Conservation (phyloP, 2,113 vertebrate genomes). For the Ploceus nigricollis region DNA sequence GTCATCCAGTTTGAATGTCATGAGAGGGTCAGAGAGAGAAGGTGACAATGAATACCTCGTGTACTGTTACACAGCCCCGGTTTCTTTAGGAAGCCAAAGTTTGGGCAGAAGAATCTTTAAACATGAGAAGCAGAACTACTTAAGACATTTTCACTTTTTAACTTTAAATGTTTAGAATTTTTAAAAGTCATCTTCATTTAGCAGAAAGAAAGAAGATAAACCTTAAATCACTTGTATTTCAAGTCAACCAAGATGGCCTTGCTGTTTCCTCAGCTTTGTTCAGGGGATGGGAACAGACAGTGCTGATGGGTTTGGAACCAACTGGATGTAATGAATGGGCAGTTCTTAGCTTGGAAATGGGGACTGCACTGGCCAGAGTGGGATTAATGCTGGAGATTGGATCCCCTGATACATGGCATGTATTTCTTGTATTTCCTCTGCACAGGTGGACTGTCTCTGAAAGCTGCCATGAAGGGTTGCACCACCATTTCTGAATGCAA, state of each 20-base stretch:
- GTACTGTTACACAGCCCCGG: background rate
- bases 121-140: background rate
- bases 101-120: background rate
- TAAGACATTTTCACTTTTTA: background rate
- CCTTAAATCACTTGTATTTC: background rate
- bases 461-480: conserved; percentile 50
- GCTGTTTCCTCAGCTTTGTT: background rate
- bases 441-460: conserved; percentile 2
- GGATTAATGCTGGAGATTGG: background rate
- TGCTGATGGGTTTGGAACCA: background rate
- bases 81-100: background rate
- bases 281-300: background rate
- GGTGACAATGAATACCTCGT: background rate
- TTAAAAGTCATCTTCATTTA: background rate
- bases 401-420: background rate
- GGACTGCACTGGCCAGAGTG: background rate
- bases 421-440: background rate
- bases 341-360: background rate
- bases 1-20: background rate
- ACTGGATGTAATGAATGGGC: background rate
- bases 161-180: background rate
- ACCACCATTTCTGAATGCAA: conserved; percentile 32
- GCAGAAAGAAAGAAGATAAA: background rate
- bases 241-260: background rate
- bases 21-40: background rate